phyloP scores from a whole-genome alignment of 2,888 invertebrate genomes.

The Acanthoscelides obtectus region DNA sequence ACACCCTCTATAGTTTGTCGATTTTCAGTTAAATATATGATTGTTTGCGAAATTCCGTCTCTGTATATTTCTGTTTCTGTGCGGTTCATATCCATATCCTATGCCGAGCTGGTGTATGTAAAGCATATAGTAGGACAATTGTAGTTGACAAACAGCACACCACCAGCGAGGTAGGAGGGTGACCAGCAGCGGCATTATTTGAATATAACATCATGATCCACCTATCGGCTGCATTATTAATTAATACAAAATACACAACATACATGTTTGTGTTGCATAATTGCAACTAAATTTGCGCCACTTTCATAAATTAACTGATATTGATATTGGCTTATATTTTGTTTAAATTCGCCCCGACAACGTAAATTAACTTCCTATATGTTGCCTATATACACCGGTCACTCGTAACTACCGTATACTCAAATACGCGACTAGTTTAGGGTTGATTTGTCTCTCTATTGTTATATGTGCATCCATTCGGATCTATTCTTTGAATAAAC shows the following conservation, averaged over 20 bases:
- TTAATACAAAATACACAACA: slow-evolving; percentile 44
- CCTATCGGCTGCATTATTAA: slow-evolving; percentile 46
- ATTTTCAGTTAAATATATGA: too few species aligned
- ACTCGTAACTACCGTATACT: not conserved
- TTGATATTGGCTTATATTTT: slow-evolving; percentile 45
- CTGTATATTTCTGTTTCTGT: not conserved
- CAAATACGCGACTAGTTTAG: not conserved
- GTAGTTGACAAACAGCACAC: slow-evolving; percentile 44
- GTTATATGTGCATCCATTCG: not conserved
- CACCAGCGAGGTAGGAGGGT: slow-evolving; percentile 10
- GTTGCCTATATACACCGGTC: not conserved
- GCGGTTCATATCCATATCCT: not conserved
- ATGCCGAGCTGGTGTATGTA: not conserved
- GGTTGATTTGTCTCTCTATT: slow-evolving; percentile 1
- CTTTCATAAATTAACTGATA: slow-evolving; percentile 46
- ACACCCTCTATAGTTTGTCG: too few species aligned
- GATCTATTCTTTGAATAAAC: too few species aligned
- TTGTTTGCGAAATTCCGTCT: not conserved
- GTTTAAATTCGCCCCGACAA: slow-evolving; percentile 41
- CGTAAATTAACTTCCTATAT: slow-evolving; percentile 35
- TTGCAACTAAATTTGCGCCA: slow-evolving; percentile 45
- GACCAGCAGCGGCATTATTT: slow-evolving; percentile 44
- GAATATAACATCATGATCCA: slow-evolving; percentile 46
- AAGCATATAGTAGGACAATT: slow-evolving; percentile 34
- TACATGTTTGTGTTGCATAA: slow-evolving; percentile 45